phyloP scores from a whole-genome alignment of 2,888 invertebrate species.

The Scotopteryx bipunctaria region DNA sequence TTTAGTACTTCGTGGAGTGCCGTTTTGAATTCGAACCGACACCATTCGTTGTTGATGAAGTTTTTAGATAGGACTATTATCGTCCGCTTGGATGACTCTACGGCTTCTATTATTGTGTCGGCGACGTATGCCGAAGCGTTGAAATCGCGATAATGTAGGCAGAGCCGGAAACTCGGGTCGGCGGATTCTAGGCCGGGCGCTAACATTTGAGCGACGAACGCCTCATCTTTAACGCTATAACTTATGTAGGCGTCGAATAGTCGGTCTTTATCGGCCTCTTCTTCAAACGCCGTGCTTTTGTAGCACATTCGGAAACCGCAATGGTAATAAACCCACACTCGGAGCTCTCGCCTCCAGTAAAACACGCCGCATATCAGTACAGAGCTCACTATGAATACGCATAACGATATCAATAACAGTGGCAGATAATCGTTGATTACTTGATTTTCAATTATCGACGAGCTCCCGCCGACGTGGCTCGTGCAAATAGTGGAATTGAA shows the following conservation, averaged over 20 bases:
- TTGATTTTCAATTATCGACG: constrained; percentile 88
- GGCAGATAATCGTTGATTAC: constrained; percentile 93
- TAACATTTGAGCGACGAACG: constrained; percentile 94
- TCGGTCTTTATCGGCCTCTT: constrained; percentile 91
- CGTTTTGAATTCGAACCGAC: constrained; percentile 96
- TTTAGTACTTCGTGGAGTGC: constrained; percentile 95
- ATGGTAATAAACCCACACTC: constrained; percentile 93
- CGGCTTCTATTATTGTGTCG: constrained; percentile 96
- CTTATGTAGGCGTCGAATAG: constrained; percentile 97
- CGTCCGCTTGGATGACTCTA: constrained; percentile 94
- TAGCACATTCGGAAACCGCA: constrained; percentile 94
- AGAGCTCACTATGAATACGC: constrained; percentile 89
- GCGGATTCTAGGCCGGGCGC: constrained; percentile 93
- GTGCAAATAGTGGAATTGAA: constrained; percentile 91
- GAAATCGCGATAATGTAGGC: constrained; percentile 95
- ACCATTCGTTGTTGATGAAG: constrained; percentile 98
- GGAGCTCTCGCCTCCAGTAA: constrained; percentile 91
- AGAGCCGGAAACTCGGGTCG: constrained; percentile 92
- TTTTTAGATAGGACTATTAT: constrained; percentile 95
- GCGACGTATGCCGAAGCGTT: constrained; percentile 94
- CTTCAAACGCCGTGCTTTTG: constrained; percentile 90
- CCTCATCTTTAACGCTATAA: constrained; percentile 96
- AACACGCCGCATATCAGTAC: constrained; percentile 90
- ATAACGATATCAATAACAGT: constrained; percentile 89
- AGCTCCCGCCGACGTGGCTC: constrained; percentile 87